Conservation (phyloP, 1,140 invertebrate genomes). For the Trigoniulus corallinus region DNA sequence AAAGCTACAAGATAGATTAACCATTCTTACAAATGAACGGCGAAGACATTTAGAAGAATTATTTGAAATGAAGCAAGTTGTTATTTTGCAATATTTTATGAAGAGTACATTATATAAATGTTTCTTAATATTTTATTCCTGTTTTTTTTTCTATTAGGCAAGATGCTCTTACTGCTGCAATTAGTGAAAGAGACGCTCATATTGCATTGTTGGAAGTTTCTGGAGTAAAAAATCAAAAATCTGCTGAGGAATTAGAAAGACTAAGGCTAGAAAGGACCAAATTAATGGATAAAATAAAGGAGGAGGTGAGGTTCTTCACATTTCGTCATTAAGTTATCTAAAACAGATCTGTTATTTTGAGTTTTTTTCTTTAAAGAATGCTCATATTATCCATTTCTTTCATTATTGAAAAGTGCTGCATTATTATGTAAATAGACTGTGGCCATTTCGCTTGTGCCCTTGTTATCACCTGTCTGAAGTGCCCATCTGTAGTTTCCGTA, state of each 20-base stretch:
- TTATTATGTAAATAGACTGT: too few relatives aligned
- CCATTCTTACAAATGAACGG: conserved; percentile 38
- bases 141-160: conserved; percentile 36
- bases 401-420: too few relatives aligned
- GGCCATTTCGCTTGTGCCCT: too few relatives aligned
- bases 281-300: conserved; percentile 45
- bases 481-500: too few relatives aligned
- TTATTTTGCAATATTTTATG: not conserved
- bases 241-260: conserved; percentile 41
- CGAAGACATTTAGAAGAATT: conserved; percentile 51
- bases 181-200: conserved; percentile 72
- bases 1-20: conserved; percentile 36
- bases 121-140: not conserved
- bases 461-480: too few relatives aligned
- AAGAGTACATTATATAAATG: not conserved
- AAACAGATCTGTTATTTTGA: too few relatives aligned
- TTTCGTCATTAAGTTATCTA: too few relatives aligned
- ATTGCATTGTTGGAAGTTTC: conserved; percentile 64
- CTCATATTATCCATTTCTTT: too few relatives aligned
- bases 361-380: too few relatives aligned
- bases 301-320: too few relatives aligned
- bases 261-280: conserved; percentile 40
- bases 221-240: conserved; percentile 42
- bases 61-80: conserved; percentile 52
- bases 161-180: conserved; percentile 59